Evolutionary conservation across 2,797 vertebrate genomes (phyloP).

Genomic region (Poeciliopsis presidionis): DNA sequence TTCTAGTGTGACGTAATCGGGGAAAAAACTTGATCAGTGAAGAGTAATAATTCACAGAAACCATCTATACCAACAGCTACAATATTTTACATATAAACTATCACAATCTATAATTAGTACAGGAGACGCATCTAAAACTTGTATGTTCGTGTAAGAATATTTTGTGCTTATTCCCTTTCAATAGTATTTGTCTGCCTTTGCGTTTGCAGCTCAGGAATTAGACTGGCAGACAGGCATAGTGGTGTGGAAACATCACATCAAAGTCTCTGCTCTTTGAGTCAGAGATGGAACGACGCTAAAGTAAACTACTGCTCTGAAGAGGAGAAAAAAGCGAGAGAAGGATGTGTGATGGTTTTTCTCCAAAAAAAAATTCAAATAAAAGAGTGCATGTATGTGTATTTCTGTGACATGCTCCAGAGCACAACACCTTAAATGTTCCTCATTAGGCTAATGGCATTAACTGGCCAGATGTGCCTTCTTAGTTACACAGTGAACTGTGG

Average conservation of each 20-base stretch:
- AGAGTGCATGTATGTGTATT: background rate
- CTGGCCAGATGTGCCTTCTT: slow-evolving; percentile 76
- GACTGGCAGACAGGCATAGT: slow-evolving; percentile 53
- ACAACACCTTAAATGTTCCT: slow-evolving; percentile 74
- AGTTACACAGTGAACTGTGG: slow-evolving; percentile 47
- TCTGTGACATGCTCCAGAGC: slow-evolving; percentile 59
- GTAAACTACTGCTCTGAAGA: slow-evolving; percentile 36
- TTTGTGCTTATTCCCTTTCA: slow-evolving; percentile 57
- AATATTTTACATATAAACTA: background rate
- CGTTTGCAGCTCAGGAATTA: slow-evolving; percentile 28
- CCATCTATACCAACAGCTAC: background rate
- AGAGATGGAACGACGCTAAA: slow-evolving; percentile 46
- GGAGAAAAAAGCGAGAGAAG: slow-evolving; percentile 25
- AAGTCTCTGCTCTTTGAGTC: slow-evolving; percentile 42
- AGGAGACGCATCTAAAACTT: slow-evolving; percentile 35
- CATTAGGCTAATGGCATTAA: slow-evolving; percentile 79
- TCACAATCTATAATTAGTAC: background rate
- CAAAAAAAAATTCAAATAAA: slow-evolving; percentile 52
- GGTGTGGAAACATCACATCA: slow-evolving; percentile 56
- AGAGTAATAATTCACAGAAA: background rate
- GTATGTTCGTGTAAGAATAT: slow-evolving; percentile 38
- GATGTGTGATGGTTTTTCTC: slow-evolving; percentile 66
- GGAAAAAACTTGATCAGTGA: background rate
- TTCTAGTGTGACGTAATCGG: background rate
- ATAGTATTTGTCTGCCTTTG: slow-evolving; percentile 18